These are phyloP conservation scores for Colinus virginianus DNA, from an alignment of 2,113 vertebrate species.

Conservation along the genomic window DNA sequence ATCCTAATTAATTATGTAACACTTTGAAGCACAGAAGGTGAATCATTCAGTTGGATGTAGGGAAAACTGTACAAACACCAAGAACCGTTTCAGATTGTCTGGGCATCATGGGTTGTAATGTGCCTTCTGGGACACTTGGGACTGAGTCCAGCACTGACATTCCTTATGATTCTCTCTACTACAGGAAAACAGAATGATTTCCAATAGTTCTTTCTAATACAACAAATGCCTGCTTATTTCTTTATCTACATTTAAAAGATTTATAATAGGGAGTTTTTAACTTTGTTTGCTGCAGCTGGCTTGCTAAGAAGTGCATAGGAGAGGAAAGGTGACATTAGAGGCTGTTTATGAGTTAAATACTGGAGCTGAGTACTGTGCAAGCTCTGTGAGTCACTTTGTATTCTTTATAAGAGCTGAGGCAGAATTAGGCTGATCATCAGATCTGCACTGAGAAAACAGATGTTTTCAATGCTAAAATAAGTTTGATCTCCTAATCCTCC, in stretches of 20 bases:
- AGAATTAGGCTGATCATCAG: background rate
- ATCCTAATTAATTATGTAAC: background rate
- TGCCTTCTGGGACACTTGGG: background rate
- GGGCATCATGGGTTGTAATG: background rate
- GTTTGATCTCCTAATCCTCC: background rate
- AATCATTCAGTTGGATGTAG: background rate
- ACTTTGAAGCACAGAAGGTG: background rate
- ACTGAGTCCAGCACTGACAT: background rate
- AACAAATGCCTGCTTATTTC: slow-evolving; percentile 53
- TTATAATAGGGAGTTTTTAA: slow-evolving; percentile 50
- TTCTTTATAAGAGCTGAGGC: background rate
- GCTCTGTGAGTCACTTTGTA: slow-evolving; percentile 5
- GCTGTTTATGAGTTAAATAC: background rate
- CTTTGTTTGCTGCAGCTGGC: slow-evolving; percentile 39
- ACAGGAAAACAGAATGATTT: slow-evolving; percentile 1
- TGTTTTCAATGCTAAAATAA: background rate
- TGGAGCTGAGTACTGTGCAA: background rate
- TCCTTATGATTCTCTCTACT: background rate
- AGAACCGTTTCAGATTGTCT: background rate
- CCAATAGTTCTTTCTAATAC: slow-evolving; percentile 11
- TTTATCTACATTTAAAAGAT: slow-evolving; percentile 49
- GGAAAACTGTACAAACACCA: background rate
- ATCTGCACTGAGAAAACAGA: background rate
- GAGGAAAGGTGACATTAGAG: slow-evolving; percentile 3
- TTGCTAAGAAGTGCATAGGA: slow-evolving; percentile 11